Conservation (phyloP, 2,888 invertebrate genomes). For the Euplexia lucipara region DNA sequence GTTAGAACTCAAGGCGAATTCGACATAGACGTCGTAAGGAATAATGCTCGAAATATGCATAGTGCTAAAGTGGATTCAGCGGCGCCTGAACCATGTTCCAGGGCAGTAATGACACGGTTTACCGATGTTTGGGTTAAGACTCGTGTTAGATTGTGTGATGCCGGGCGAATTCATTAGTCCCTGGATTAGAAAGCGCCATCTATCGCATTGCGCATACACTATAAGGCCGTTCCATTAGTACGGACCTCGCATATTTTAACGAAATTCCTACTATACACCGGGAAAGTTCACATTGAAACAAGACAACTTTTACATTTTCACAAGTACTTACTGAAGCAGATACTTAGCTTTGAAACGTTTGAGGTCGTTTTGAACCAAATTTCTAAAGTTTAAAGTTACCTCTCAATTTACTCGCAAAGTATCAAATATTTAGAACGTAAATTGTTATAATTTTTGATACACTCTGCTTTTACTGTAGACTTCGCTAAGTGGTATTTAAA, state of each 20-base stretch:
- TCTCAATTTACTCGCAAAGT: slow-evolving; percentile 44
- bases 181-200: slow-evolving; percentile 27
- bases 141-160: slow-evolving; percentile 30
- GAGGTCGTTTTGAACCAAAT: slow-evolving; percentile 32
- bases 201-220: slow-evolving; percentile 26
- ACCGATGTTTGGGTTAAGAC: slow-evolving; percentile 29
- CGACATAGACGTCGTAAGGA: slow-evolving; percentile 54
- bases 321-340: slow-evolving; percentile 41
- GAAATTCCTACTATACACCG: slow-evolving; percentile 33
- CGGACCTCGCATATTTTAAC: slow-evolving; percentile 14
- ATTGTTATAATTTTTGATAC: slow-evolving; percentile 28
- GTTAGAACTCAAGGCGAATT: slow-evolving; percentile 68
- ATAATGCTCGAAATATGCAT: slow-evolving; percentile 58
- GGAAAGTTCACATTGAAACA: slow-evolving; percentile 46
- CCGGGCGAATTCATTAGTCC: slow-evolving; percentile 26
- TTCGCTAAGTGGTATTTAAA: slow-evolving; percentile 25
- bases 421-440: slow-evolving; percentile 27
- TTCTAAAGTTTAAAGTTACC: slow-evolving; percentile 35
- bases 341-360: slow-evolving; percentile 40
- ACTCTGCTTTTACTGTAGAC: slow-evolving; percentile 18
- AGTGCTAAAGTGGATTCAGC: slow-evolving; percentile 46
- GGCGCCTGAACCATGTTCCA: slow-evolving; percentile 34
- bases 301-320: slow-evolving; percentile 53
- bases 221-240: slow-evolving; percentile 22
- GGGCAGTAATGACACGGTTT: slow-evolving; percentile 36